phyloP scores from a whole-genome alignment of 2,113 vertebrate genomes.

The Diglossa brunneiventris region DNA sequence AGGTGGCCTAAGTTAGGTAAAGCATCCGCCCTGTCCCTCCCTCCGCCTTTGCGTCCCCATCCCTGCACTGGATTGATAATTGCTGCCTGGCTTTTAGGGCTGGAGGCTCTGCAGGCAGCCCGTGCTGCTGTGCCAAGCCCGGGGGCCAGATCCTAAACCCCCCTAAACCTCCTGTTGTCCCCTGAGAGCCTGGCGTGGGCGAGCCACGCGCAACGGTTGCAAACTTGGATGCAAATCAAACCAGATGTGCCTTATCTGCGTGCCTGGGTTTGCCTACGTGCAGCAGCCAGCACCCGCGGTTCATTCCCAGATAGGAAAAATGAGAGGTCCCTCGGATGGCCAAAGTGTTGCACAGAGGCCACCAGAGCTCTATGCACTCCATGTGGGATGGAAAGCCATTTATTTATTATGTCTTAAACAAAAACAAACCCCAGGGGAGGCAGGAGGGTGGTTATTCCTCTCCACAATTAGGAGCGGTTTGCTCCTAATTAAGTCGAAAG shows the following conservation, averaged over 20 bases:
- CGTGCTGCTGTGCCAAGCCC: accelerated
- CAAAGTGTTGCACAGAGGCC: background rate
- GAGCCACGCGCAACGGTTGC: background rate
- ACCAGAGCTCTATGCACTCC: accelerated
- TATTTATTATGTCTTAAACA: background rate
- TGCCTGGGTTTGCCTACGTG: background rate
- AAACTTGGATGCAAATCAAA: background rate
- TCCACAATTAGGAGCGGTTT: background rate
- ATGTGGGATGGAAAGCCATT: background rate
- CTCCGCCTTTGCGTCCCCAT: background rate
- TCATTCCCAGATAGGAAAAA: background rate
- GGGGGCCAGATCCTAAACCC: background rate
- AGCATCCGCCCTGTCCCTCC: background rate
- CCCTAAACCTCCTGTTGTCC: accelerated
- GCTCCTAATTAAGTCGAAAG: background rate
- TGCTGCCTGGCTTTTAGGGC: background rate
- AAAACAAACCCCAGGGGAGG: background rate
- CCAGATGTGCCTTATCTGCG: slow-evolving; percentile 28
- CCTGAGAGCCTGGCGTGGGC: accelerated
- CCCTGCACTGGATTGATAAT: background rate
- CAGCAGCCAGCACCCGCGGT: background rate
- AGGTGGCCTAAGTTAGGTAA: background rate
- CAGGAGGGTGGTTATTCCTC: background rate
- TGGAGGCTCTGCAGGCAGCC: background rate
- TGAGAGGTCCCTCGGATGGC: accelerated